Conservation (phyloP, 2,797 vertebrate species). For the Molossus molossus region DNA sequence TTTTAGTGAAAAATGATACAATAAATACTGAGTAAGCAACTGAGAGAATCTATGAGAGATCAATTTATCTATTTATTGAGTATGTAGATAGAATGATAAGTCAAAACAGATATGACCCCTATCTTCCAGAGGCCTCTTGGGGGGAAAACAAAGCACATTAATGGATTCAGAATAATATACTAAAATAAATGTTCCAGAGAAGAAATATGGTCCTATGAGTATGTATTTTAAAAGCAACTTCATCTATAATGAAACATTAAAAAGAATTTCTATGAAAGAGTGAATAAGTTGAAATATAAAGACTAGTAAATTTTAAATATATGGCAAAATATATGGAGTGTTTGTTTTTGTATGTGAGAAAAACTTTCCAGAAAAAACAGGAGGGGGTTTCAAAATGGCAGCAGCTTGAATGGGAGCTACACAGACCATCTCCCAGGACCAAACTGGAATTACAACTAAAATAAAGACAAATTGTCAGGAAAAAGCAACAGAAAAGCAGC, state of each 20-base stretch:
- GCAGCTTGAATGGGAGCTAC: too few species aligned
- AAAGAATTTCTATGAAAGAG: not conserved
- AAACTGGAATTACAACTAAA: too few species aligned
- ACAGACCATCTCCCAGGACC: too few species aligned
- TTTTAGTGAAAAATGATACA: not conserved
- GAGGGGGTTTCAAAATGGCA: too few species aligned
- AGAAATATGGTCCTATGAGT: not conserved
- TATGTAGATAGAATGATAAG: not conserved
- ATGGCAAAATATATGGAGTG: not conserved
- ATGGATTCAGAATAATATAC: not conserved
- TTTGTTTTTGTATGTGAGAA: not conserved
- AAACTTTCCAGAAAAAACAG: not conserved
- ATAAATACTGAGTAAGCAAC: not conserved
- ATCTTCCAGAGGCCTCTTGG: not conserved
- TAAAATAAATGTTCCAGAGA: not conserved
- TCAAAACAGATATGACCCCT: not conserved
- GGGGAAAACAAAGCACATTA: not conserved
- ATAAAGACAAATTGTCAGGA: too few species aligned
- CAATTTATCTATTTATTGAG: slow-evolving; percentile 2
- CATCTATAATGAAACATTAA: not conserved
- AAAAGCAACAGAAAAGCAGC: too few species aligned
- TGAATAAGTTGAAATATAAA: slow-evolving; percentile 13
- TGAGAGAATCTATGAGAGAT: not conserved
- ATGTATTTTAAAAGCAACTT: not conserved
- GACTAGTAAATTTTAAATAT: not conserved